Conservation (phyloP, 2,113 vertebrate genomes). For the Mionectes macconnelli region DNA sequence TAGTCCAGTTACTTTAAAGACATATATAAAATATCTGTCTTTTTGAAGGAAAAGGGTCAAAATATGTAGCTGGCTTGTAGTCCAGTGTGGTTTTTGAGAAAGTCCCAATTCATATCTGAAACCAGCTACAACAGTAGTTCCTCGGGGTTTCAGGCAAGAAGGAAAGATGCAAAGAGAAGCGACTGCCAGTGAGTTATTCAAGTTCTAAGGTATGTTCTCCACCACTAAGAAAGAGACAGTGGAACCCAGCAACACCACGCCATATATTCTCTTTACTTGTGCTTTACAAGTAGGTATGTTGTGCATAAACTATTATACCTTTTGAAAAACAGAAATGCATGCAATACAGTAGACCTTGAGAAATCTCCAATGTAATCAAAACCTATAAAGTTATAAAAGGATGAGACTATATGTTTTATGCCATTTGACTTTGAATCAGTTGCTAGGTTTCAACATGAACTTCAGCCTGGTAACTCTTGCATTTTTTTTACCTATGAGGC, state of each 20-base stretch:
- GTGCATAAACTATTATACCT: rapidly evolving
- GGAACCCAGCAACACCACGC: not conserved
- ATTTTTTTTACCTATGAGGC: not conserved
- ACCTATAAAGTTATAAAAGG: not conserved
- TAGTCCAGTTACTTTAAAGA: not conserved
- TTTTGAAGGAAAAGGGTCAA: not conserved
- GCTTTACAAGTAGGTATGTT: not conserved
- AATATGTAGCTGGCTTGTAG: not conserved
- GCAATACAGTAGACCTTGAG: not conserved
- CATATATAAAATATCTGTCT: not conserved
- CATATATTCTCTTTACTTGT: not conserved
- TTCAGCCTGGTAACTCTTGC: not conserved
- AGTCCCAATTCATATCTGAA: not conserved
- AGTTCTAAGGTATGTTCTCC: not conserved
- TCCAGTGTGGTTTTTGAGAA: not conserved
- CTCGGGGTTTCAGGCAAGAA: not conserved
- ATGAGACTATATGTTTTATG: not conserved
- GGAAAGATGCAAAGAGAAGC: not conserved
- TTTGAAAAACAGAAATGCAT: not conserved
- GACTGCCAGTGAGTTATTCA: not conserved
- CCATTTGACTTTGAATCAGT: not conserved
- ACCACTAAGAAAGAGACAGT: not conserved
- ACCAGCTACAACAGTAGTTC: not conserved
- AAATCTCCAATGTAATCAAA: not conserved
- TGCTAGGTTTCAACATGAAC: not conserved